Percentiles rank a stretch among this genome's conserved stretches.
Evolutionary conservation across 1,140 invertebrate species (phyloP).

Genomic region (Liolophura sinensis): DNA sequence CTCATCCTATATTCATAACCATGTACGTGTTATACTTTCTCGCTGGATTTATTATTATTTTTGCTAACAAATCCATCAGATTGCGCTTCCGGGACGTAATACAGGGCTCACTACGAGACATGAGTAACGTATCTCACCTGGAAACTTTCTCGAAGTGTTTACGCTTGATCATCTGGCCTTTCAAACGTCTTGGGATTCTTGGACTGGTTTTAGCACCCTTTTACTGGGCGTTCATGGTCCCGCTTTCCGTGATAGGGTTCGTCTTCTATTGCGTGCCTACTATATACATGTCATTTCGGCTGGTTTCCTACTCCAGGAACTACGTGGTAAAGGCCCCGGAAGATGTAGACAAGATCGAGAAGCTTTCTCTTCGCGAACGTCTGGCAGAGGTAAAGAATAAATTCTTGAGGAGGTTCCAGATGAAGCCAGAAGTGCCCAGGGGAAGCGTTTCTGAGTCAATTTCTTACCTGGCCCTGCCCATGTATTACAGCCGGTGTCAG

Average conservation of each 20-base stretch:
- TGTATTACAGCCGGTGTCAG: too few relatives aligned
- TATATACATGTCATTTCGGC: constrained; percentile 47
- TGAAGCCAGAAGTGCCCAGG: too few relatives aligned
- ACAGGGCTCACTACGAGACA: constrained; percentile 34
- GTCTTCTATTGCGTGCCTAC: constrained; percentile 28
- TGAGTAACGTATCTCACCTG: constrained; percentile 26
- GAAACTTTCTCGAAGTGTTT: constrained; percentile 12
- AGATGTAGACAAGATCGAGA: too few relatives aligned
- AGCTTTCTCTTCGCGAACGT: too few relatives aligned
- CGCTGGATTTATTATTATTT: constrained; percentile 26
- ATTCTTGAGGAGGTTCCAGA: too few relatives aligned
- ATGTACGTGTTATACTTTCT: constrained; percentile 27
- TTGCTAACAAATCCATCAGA: constrained; percentile 20
- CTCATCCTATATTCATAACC: constrained; percentile 31
- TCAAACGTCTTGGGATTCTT: constrained; percentile 26
- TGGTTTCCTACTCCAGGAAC: constrained; percentile 6
- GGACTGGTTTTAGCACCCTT: constrained; percentile 22
- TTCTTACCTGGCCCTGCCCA: too few relatives aligned
- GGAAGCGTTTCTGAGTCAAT: too few relatives aligned
- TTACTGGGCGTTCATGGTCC: constrained; percentile 24
- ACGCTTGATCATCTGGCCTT: constrained; percentile 12
- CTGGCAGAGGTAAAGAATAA: too few relatives aligned
- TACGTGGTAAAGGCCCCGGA: too few relatives aligned
- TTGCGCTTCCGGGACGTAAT: constrained; percentile 28
- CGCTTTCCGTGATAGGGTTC: constrained; percentile 28